These are phyloP conservation scores for Gymnoscopelus braueri DNA, from an alignment of 2,797 vertebrate genomes.

Conservation along the genomic window DNA sequence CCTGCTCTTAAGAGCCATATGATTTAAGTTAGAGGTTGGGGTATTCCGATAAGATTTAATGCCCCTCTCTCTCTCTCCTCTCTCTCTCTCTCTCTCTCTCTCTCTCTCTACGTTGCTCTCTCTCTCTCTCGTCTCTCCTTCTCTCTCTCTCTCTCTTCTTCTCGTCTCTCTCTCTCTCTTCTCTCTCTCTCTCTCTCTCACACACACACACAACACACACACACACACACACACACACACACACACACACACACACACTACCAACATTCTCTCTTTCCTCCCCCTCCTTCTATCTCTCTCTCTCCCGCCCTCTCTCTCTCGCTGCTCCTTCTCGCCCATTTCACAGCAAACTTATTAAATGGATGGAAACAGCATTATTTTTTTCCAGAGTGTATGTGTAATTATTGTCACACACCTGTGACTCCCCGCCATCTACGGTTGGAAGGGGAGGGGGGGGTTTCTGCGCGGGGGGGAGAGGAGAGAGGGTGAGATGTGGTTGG, in stretches of 20 bases:
- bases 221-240: constrained; percentile 72
- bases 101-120: constrained; percentile 52
- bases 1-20: constrained; percentile 99
- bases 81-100: constrained; percentile 72
- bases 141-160: constrained; percentile 78
- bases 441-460: constrained; percentile 73
- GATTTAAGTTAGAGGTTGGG: constrained; percentile 96
- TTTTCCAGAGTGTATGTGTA: constrained; percentile 91
- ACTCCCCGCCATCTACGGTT: constrained; percentile 85
- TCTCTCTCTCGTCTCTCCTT: no score
- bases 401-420: constrained; percentile 99
- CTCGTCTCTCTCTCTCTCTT: not conserved
- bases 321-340: constrained; percentile 89
- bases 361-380: constrained; percentile 89
- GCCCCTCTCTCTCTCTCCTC: constrained; percentile 76
- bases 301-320: constrained; percentile 62
- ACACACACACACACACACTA: constrained; percentile 72
- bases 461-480: constrained; percentile 37
- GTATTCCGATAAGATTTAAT: constrained; percentile 93
- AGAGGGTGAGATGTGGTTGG: constrained; percentile 8
- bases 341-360: constrained; percentile 98
- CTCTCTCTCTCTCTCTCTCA: constrained; percentile 3
- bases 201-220: constrained; percentile 10
- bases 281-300: constrained; percentile 33
- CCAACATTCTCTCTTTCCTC: constrained; percentile 78